A percentile compares a stretch with the other conserved stretches of the same genome.
Conservation (phyloP, 2,113 vertebrate species). For the Sinocyclocheilus grahami region DNA sequence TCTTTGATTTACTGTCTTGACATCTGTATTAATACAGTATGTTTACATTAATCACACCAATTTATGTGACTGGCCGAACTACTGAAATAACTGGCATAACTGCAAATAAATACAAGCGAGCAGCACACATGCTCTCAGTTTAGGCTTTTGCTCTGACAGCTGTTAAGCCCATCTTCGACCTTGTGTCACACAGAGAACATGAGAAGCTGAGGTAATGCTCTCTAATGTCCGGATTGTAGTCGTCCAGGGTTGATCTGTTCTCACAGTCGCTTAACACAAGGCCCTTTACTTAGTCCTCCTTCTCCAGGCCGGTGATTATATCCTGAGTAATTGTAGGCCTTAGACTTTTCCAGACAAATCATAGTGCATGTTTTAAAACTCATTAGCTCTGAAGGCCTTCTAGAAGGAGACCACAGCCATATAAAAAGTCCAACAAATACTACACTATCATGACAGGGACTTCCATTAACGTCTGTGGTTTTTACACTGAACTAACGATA, state of each 20-base stretch:
- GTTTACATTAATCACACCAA: constrained; percentile 13
- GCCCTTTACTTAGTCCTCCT: constrained; percentile 53
- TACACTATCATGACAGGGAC: not conserved
- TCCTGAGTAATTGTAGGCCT: constrained; percentile 75
- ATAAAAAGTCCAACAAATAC: not conserved
- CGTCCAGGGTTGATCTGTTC: constrained; percentile 60
- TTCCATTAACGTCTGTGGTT: not conserved
- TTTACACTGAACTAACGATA: not conserved
- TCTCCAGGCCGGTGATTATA: constrained; percentile 67
- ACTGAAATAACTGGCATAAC: constrained; percentile 12
- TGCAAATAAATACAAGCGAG: not conserved
- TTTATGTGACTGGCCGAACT: not conserved
- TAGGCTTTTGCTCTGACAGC: not conserved
- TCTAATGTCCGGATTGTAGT: constrained; percentile 35
- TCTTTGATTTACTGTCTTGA: not conserved
- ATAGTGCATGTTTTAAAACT: constrained; percentile 73
- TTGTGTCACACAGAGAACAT: constrained; percentile 25
- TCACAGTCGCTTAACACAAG: constrained; percentile 58
- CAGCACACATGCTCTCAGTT: not conserved
- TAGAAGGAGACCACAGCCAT: not conserved
- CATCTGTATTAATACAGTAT: not conserved
- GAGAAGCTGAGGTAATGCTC: constrained; percentile 37
- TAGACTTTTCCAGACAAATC: constrained; percentile 61
- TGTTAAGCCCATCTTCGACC: constrained; percentile 37
- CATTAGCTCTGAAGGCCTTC: constrained; percentile 60